Conservation (phyloP, 2,113 vertebrate species). For the Notothenia rossii region DNA sequence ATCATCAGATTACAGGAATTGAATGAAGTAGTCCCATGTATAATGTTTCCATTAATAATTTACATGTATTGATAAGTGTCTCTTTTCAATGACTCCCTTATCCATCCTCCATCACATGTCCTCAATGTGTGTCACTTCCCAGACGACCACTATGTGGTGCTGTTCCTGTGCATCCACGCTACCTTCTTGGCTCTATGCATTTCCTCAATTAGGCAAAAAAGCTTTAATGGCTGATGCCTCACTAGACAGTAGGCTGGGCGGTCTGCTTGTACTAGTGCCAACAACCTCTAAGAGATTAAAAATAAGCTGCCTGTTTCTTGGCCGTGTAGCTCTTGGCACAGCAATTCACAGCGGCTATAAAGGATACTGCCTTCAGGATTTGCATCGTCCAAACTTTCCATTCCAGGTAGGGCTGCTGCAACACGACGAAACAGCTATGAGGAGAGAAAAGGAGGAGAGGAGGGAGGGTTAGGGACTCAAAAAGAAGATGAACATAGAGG, state of each 20-base stretch:
- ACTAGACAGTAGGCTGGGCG: constrained; percentile 36
- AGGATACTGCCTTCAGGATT: constrained; percentile 85
- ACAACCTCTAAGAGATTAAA: constrained; percentile 72
- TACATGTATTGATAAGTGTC: background rate
- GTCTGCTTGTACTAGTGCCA: constrained; percentile 59
- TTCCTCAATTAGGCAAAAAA: constrained; percentile 47
- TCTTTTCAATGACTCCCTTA: constrained; percentile 2
- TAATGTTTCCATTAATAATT: background rate
- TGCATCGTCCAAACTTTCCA: constrained; percentile 82
- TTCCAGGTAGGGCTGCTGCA: constrained; percentile 81
- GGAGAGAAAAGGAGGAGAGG: background rate
- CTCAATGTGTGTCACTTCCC: constrained; percentile 4
- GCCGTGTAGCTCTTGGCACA: constrained; percentile 42
- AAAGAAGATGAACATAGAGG: background rate
- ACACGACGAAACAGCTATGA: constrained; percentile 79
- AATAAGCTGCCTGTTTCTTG: constrained; percentile 57
- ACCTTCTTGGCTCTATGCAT: constrained; percentile 27
- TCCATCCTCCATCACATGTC: constrained; percentile 26
- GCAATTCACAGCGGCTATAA: constrained; percentile 56
- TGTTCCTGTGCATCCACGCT: constrained; percentile 6
- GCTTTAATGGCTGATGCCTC: constrained; percentile 53
- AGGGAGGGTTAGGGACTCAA: background rate
- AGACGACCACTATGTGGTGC: constrained; percentile 50
- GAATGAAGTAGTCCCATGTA: background rate
- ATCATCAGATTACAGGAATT: background rate